Base-by-base conservation (phyloP, 2,888 invertebrate species). In the Tupiocoris notatus region DNA sequence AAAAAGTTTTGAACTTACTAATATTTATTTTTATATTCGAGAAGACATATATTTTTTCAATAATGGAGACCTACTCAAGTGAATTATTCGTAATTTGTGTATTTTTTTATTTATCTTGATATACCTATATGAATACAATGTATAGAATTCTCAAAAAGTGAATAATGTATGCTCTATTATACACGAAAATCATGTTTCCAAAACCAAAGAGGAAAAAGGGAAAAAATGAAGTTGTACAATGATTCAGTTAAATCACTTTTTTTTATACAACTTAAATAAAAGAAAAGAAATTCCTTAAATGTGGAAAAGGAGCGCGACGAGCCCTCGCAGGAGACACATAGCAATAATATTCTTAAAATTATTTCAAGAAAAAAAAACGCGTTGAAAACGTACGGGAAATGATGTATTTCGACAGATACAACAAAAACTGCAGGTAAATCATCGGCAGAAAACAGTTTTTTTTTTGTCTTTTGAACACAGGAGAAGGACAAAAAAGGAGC, bases 381-480 rank as follows among this genome's bases (percentile, higher is more conserved):
- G 16, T n/a, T n/a, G n/a, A n/a, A n/a, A n/a, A n/a, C n/a, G n/a
- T n/a, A n/a, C n/a, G n/a, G 21, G 16, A 68, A 68, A 68, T 22
- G 17, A 57, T 54, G 1, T 58, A 68, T 17, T 39, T 63, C 39
- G 18, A 54, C n/a, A 39, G 39, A 39, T 39, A 39, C 39, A 63
- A 76, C 75, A 70, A 77, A 80, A 39, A 39, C 12, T 39, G 39
- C n/a, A n/a, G n/a, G n/a, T 39, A 7, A 39, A 39, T 39, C 3
- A 39, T 39, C 39, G 39, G 39, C 39, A 39, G n/a, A n/a, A n/a
- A n/a, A 63, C 17, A 79, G 77, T 76, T 75, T 58, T 66, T 79
- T 78, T 77, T 80, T 78, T 80, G 79, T 80, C 79, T 80, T 79
- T 80, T 80, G 78, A 76, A 78, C 39, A 39, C 39, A 7, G 39